Evolutionary conservation across 1,140 invertebrate species (phyloP).

Genomic region (Oncopodura yosiiana): DNA sequence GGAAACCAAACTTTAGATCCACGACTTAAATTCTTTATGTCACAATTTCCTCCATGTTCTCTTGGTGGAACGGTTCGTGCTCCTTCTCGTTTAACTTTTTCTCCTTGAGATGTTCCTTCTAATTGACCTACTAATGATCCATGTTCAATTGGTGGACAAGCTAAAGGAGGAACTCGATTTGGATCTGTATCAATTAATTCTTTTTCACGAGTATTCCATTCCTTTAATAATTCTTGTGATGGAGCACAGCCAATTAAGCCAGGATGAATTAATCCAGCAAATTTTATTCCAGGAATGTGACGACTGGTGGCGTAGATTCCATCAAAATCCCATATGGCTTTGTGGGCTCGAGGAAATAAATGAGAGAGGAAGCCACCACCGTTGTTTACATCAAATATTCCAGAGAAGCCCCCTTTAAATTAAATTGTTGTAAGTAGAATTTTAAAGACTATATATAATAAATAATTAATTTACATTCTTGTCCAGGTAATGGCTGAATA

Average conservation of each 20-base stretch:
- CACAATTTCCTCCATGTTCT: slow-evolving; percentile 28
- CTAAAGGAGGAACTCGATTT: slow-evolving; percentile 7
- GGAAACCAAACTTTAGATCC: slow-evolving; percentile 28
- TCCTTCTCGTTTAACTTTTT: background rate
- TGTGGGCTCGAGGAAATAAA: slow-evolving; percentile 2
- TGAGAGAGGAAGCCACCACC: slow-evolving; percentile 17
- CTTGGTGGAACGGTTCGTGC: slow-evolving; percentile 24
- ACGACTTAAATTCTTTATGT: slow-evolving; percentile 27
- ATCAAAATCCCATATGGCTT: slow-evolving; percentile 30
- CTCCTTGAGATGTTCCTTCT: background rate
- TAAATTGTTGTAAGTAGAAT: too few species aligned
- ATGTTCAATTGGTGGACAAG: background rate
- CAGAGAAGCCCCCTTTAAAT: slow-evolving; percentile 28
- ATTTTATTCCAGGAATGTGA: slow-evolving; percentile 28
- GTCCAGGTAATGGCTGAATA: slow-evolving; percentile 16
- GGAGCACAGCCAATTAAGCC: slow-evolving; percentile 26
- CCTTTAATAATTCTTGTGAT: slow-evolving; percentile 7
- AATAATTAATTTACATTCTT: too few species aligned
- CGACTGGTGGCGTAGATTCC: slow-evolving; percentile 27
- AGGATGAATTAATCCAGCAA: slow-evolving; percentile 25
- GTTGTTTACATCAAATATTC: slow-evolving; percentile 17
- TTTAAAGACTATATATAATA: too few species aligned
- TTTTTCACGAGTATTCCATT: slow-evolving; percentile 24
- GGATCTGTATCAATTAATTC: slow-evolving; percentile 13
- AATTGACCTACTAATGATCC: slow-evolving; percentile 4